Base-by-base conservation (phyloP, 2,797 vertebrate species). In the Cynopterus sphinx region DNA sequence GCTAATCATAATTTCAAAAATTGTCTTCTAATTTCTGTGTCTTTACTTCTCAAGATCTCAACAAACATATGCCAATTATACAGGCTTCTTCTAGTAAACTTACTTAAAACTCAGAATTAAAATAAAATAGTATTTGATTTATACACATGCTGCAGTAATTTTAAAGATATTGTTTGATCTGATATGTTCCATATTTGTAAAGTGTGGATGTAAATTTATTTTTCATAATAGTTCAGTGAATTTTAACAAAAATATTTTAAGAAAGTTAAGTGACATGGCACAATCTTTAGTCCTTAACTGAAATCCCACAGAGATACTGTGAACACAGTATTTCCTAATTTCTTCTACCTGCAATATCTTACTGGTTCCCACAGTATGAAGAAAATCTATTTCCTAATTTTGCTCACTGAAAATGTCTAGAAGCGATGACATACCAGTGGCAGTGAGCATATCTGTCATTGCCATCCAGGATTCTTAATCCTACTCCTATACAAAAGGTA, bases 201-300 rank as follows among this genome's bases (percentile, higher is more conserved):
- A 74, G 21, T 28, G 4, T 49, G 41, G 46, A 36, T n/a, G 81
- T 51, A 91, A 53, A 74, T 61, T 87, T 59, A 91, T 61, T 67
- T 86, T 87, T 88, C 31, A 57, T 46, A 49, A 41, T 43, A 74
- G 24, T 63, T 90, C 28, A 43, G 36, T 26, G 51, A 95, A 81
- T 86, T 70, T 75, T 88, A 68, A 95, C 33, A 87, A 88, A 90
- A 41, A 46, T 78, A 65, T 91, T 70, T 17, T 31, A 36, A 81
- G 39, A 11, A 85, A 17, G 2, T 71, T 51, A 73, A 33, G 31
- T 53, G 51, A 51, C 79, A 49, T 71, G 46, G 31, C 31, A 51
- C 10, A 55, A 46, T 57, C 24, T 92, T 81, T 21, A 78, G 5
- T 73, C 10, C 33, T 61, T 84, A 84, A 67, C 53, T 39, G 21